Base-by-base conservation (phyloP, 1,140 invertebrate species). In the Drosophila subobscura region DNA sequence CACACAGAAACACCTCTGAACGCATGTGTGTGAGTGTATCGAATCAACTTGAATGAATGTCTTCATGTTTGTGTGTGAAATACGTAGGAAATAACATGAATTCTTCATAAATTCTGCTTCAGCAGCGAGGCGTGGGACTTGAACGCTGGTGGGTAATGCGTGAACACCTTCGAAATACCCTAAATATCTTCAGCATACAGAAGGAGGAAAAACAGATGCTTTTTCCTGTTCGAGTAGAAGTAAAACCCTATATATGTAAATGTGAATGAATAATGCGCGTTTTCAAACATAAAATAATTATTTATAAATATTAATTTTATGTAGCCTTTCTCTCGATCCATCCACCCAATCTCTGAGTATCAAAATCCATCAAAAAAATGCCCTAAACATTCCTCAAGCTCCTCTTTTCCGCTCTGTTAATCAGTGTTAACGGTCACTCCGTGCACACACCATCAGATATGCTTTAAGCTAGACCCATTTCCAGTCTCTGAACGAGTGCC, bases 81-180 rank as follows among this genome's bases (percentile, higher is more conserved):
- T 56, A 57, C 46, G 56, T 61, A 42, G 56, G 52, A 77, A 57
- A 77, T 57, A 71, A 71, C 29, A 61, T 27, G 42, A 70, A 56
- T 72, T 65, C 54, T 41, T 72, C 51, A 55, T 45, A 78, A 78
- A 78, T 60, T 75, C 40, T 50, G 20, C 12, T 42, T 42, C 16
- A 27, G 29, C 49, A 23, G 47, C 20, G 44, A 47, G 14, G 51
- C 45, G 71, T 74, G 72, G 60, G 71, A 33, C 41, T 64, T 4
- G 6, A 5, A 7, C 10, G 22, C 12, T 55, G 20, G 7, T 14
- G 45, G 4, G 33, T n/a, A n/a, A 16, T 33, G 4, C 1, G 40
- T 25, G 12, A 14, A 56, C 14, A 55, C 40, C 41, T n/a, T 0
- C 8, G 12, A 3, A 53, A 68, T 49, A 46, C 52, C 23, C 52